Evolutionary conservation across 2,888 invertebrate species (phyloP).

Genomic region (Pyrgus malvae): DNA sequence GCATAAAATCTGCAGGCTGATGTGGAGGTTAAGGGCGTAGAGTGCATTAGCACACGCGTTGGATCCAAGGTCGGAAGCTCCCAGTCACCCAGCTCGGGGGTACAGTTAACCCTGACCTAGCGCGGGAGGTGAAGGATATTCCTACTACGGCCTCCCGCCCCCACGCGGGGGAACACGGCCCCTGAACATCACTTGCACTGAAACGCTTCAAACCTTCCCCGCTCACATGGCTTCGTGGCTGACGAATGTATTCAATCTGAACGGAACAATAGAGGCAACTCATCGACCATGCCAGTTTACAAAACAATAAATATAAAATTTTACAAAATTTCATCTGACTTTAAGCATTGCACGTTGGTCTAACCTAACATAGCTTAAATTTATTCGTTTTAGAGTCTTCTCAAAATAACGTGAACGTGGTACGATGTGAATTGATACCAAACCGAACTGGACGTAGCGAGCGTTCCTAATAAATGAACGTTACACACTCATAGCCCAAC

Average conservation of each 20-base stretch:
- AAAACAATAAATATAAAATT: too few species aligned
- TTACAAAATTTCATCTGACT: too few species aligned
- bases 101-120: slow-evolving; percentile 80
- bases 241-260: slow-evolving; percentile 13
- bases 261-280: not conserved
- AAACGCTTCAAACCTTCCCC: slow-evolving; percentile 61
- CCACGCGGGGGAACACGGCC: slow-evolving; percentile 54
- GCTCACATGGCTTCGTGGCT: slow-evolving; percentile 39
- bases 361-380: too few species aligned
- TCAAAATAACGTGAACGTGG: too few species aligned
- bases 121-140: slow-evolving; percentile 77
- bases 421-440: too few species aligned
- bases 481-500: too few species aligned
- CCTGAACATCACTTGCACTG: slow-evolving; percentile 66
- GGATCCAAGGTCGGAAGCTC: slow-evolving; percentile 75
- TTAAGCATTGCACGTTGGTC: too few species aligned
- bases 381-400: too few species aligned
- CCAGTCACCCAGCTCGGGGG: slow-evolving; percentile 72
- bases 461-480: too few species aligned
- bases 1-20: not conserved
- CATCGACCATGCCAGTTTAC: not conserved
- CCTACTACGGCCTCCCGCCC: slow-evolving; percentile 69
- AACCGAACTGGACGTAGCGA: too few species aligned
- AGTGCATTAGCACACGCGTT: slow-evolving; percentile 40
- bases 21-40: slow-evolving; percentile 40